A percentile compares a stretch with the other conserved stretches of the same genome.
Conservation (phyloP, 1,140 invertebrate species). For the Drosophila rhopaloa region DNA sequence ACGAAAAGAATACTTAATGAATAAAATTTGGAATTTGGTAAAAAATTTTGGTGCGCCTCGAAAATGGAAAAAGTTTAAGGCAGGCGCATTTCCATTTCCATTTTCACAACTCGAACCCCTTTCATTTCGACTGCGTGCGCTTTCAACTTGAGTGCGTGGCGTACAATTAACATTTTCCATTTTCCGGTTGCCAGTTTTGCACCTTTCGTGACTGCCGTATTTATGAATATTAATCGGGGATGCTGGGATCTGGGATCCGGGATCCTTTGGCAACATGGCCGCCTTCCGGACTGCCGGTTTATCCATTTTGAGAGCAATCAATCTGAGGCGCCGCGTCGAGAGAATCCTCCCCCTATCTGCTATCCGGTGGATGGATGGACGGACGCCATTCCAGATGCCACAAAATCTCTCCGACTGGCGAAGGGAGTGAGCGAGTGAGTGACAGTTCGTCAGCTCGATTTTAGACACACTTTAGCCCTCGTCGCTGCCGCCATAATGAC, state of each 20-base stretch:
- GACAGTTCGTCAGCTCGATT: conserved; percentile 80
- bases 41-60: conserved; percentile 21
- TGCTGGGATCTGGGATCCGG: conserved; percentile 20
- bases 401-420: conserved; percentile 46
- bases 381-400: conserved; percentile 54
- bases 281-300: conserved; percentile 9
- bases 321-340: conserved; percentile 43
- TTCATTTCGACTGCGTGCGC: conserved; percentile 58
- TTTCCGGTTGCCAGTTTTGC: conserved; percentile 66
- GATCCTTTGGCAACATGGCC: conserved; percentile 16
- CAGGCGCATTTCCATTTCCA: conserved; percentile 45
- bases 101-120: conserved; percentile 18
- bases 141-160: conserved; percentile 76
- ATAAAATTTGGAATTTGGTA: conserved; percentile 52
- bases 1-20: conserved; percentile 51
- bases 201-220: conserved; percentile 59
- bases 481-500: conserved; percentile 67
- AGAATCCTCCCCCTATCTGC: conserved; percentile 21
- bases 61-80: conserved; percentile 46
- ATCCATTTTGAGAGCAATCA: conserved; percentile 74
- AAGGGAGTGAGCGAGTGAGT: conserved; percentile 50
- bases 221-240: conserved; percentile 78
- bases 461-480: conserved; percentile 70
- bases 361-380: conserved; percentile 21
- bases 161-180: conserved; percentile 78